Evolutionary conservation across 1,140 invertebrate species (phyloP), one percentile per base, ranked within the genome.

Genomic region (Pseudachorutes palmiensis): DNA sequence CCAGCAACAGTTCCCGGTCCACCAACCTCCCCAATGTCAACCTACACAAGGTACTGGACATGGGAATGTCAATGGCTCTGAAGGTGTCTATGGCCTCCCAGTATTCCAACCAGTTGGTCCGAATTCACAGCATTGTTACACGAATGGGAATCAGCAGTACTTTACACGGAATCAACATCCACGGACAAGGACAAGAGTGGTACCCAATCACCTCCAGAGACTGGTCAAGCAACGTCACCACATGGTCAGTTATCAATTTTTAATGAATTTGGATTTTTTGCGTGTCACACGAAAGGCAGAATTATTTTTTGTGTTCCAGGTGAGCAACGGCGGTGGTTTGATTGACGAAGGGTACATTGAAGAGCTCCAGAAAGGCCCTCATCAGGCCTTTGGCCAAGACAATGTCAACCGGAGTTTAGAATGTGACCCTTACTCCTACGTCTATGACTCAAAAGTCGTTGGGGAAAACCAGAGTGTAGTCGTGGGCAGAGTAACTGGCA

Each of bases 281-380:
- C 36, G 36, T 41, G 36, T 19, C 36, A 41, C 19, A 41, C 36
- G 36, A 41, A 41, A 41, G 5, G 5, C 36, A 19, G 5, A 41
- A 9, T 41, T 19, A 19, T 9, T 41, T 41, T 41, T 41, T 9
- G 19, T 9, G 19, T 41, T 41, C 36, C 19, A 19, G 51, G 51
- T 45, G 51, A 55, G 51, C 24, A 24, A 24, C 12, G 24, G 24
- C 61, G 61, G 70, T 51, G 68, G 58, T 14, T 22, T 71, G 0
- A 26, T 71, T 45, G 72, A 74, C 55, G 72, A 74, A 70, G 72
- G 72, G 36, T 74, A 74, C 68, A 74, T 74, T 32, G 72, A 74
- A 65, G 72, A 74, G 55, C 55, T 74, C n/a, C 70, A 71, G 31
- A 70, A 71, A 69, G 19, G 32, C 16, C 24, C 12, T 2, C 19